phyloP scores from a whole-genome alignment of 2,888 invertebrate species.

The Papilio demoleus region DNA sequence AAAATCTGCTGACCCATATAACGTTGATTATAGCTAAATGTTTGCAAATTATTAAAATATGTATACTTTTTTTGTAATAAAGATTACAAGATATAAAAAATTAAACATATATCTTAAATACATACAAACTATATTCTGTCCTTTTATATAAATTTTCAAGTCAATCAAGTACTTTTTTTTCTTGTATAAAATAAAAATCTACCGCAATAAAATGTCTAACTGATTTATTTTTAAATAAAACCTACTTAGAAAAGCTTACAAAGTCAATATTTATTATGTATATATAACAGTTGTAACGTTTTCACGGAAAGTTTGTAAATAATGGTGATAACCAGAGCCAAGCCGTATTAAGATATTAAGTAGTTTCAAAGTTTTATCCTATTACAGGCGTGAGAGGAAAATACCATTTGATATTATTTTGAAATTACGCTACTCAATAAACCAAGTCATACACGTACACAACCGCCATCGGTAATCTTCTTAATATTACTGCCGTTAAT shows the following conservation, averaged over 20 bases:
- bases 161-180: too few species aligned
- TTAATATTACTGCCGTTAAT: too few species aligned
- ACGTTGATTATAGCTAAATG: too few species aligned
- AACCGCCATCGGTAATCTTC: too few species aligned
- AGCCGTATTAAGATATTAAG: slow-evolving; percentile 17
- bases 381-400: slow-evolving; percentile 18
- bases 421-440: neutral
- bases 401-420: neutral
- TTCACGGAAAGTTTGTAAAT: slow-evolving; percentile 11
- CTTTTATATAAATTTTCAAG: too few species aligned
- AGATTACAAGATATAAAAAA: too few species aligned
- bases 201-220: neutral
- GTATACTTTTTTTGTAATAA: too few species aligned
- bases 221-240: neutral
- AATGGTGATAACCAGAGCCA: slow-evolving; percentile 11
- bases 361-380: slow-evolving; percentile 18
- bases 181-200: neutral
- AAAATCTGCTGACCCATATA: too few species aligned
- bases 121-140: too few species aligned
- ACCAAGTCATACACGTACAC: too few species aligned
- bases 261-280: neutral
- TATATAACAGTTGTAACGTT: slow-evolving; percentile 12
- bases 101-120: too few species aligned
- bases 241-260: neutral
- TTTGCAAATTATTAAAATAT: too few species aligned